A percentile compares a stretch with the other conserved stretches of the same genome.
These are phyloP conservation scores for Emydocephalus ijimae DNA, from an alignment of 2,113 vertebrate species.

Conservation along the genomic window DNA sequence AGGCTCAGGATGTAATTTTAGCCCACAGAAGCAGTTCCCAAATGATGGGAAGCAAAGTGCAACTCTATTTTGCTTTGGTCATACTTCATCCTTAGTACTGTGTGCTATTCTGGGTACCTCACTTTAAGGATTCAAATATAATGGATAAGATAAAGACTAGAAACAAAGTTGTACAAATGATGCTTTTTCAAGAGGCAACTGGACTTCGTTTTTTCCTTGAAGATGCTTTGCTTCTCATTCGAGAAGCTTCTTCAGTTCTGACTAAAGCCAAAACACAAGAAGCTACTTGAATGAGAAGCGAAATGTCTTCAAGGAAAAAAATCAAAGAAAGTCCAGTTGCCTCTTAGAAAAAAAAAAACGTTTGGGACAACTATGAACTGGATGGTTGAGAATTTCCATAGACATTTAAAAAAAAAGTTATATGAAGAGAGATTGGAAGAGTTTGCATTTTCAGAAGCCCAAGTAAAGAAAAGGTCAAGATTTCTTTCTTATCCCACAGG, in stretches of 20 bases:
- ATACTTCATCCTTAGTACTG: background rate
- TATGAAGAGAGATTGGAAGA: background rate
- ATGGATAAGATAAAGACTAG: background rate
- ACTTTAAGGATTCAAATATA: background rate
- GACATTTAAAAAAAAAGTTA: background rate
- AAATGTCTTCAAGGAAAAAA: too few species aligned
- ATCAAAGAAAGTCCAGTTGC: too few species aligned
- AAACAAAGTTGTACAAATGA: background rate
- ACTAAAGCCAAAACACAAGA: background rate
- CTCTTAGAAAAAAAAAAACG: too few species aligned
- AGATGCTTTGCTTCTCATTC: too few species aligned
- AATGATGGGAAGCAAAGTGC: background rate
- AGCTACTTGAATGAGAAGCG: background rate
- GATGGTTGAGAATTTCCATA: too few species aligned
- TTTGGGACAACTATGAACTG: too few species aligned
- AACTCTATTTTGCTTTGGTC: background rate
- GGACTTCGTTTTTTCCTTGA: too few species aligned
- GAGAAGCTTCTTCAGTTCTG: too few species aligned
- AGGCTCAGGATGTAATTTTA: background rate
- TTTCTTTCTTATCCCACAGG: background rate
- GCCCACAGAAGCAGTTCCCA: background rate
- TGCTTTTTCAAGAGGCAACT: too few species aligned
- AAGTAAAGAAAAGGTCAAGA: background rate
- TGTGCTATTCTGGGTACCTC: background rate
- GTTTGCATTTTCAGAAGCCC: background rate